These are phyloP conservation scores for Lycopodina hypogea DNA, from an alignment of 37 sponge, comb jelly and placozoan genomes.

Conservation along the genomic window DNA sequence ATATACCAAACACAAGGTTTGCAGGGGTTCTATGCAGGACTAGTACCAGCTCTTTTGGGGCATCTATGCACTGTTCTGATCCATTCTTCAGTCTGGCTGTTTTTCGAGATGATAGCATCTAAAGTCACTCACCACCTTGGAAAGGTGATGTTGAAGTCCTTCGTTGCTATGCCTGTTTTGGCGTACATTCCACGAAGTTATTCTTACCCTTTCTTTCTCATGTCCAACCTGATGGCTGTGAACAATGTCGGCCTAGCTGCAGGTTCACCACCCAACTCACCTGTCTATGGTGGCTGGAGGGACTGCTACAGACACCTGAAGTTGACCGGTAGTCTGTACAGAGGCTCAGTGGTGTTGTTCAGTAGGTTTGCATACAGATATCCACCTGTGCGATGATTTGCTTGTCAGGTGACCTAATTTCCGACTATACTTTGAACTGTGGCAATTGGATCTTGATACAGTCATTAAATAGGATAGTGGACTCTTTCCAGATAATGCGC, in stretches of 20 bases:
- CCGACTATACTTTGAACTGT: too few relatives aligned
- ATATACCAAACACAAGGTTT: constrained; percentile 53
- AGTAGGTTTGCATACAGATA: constrained; percentile 35
- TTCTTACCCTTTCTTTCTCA: constrained; percentile 46
- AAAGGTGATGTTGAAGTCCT: constrained; percentile 9
- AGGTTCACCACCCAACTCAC: constrained; percentile 1
- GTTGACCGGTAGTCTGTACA: not conserved
- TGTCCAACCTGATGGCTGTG: constrained; percentile 35
- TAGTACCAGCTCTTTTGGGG: constrained; percentile 43
- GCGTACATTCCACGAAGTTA: constrained; percentile 39
- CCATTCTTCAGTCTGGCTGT: constrained; percentile 19
- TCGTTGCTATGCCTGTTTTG: constrained; percentile 17
- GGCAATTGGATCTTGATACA: too few relatives aligned
- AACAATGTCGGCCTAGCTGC: constrained; percentile 36
- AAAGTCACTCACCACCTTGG: constrained; percentile 1
- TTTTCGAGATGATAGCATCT: constrained; percentile 9
- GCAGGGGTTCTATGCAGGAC: constrained; percentile 47
- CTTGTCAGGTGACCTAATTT: not conserved
- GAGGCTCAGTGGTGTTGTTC: constrained; percentile 39
- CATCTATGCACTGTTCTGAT: constrained; percentile 10
- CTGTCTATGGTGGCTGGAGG: constrained; percentile 24
- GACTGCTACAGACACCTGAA: constrained; percentile 41
- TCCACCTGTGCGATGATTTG: not conserved
- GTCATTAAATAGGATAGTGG: too few relatives aligned
- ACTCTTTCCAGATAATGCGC: too few relatives aligned